These are phyloP conservation scores for Gorsachius magnificus DNA, from an alignment of 2,797 vertebrate genomes.

Conservation along the genomic window DNA sequence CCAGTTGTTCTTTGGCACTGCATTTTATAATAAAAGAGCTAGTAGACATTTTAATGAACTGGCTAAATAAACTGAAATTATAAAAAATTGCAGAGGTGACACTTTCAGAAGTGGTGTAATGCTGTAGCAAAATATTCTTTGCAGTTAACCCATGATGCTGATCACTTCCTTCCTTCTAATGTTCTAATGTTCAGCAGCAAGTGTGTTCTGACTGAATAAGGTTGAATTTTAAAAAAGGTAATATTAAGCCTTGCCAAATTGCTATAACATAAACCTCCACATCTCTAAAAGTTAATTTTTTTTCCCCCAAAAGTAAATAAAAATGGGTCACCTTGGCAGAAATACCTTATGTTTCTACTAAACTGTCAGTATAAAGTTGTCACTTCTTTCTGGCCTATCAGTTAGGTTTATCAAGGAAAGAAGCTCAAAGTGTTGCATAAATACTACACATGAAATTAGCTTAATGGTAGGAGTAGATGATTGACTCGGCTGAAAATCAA, in stretches of 20 bases:
- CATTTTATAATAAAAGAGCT: not conserved
- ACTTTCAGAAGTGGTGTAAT: not conserved
- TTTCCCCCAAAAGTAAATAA: not conserved
- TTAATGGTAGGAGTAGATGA: not conserved
- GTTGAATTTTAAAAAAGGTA: not conserved
- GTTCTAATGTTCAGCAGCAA: not conserved
- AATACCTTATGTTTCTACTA: not conserved
- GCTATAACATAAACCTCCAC: not conserved
- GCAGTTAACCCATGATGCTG: not conserved
- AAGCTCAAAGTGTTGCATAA: not conserved
- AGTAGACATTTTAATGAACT: not conserved
- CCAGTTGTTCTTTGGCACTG: too few species aligned
- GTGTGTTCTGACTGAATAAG: not conserved
- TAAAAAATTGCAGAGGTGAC: not conserved
- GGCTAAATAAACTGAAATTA: not conserved
- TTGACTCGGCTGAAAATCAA: not conserved
- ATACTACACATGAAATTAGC: not conserved
- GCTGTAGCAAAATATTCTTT: not conserved
- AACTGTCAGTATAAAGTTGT: not conserved
- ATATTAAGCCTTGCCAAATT: not conserved
- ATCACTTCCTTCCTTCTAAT: not conserved
- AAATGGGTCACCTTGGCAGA: not conserved
- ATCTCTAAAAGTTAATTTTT: not conserved
- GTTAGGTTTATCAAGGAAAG: not conserved
- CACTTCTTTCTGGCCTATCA: not conserved